A percentile compares a stretch with the other conserved stretches of the same genome.
Evolutionary conservation across 2,113 vertebrate genomes (phyloP).

Genomic region (Eleginops maclovinus): DNA sequence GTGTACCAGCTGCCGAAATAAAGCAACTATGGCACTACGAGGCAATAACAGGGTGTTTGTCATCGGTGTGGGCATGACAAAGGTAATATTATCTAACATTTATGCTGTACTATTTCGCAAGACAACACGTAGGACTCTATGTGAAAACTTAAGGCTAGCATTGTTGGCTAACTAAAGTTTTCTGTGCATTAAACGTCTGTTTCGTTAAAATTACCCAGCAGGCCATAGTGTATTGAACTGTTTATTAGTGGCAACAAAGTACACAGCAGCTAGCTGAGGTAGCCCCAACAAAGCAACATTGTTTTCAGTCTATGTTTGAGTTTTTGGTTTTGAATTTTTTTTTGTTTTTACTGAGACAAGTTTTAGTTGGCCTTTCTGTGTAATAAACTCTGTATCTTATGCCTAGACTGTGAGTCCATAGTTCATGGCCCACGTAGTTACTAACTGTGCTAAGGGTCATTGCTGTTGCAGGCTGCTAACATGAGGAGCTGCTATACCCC

Average conservation of each 20-base stretch:
- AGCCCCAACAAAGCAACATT: not conserved
- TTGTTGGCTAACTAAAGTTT: not conserved
- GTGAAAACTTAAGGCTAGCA: slow-evolving; percentile 10
- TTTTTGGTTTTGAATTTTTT: not conserved
- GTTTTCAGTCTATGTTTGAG: not conserved
- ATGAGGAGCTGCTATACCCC: too few relatives aligned
- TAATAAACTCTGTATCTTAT: not conserved
- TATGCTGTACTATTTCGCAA: not conserved
- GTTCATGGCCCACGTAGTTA: slow-evolving; percentile 39
- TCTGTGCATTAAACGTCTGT: not conserved
- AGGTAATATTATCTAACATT: slow-evolving; percentile 81
- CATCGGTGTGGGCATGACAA: slow-evolving; percentile 97
- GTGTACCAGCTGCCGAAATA: not conserved
- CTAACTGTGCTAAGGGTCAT: slow-evolving; percentile 54
- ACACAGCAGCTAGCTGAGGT: slow-evolving; percentile 6
- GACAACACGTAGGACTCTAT: not conserved
- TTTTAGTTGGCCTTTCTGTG: not conserved
- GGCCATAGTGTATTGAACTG: not conserved
- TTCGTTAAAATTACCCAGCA: not conserved
- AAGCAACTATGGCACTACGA: slow-evolving; percentile 70
- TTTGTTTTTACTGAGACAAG: not conserved
- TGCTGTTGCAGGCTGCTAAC: too few relatives aligned
- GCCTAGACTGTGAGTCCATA: slow-evolving; percentile 40
- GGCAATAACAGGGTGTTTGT: slow-evolving; percentile 88
- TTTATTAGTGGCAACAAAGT: not conserved